phyloP scores from a whole-genome alignment of 2,888 invertebrate species.

The Eulithis prunata region DNA sequence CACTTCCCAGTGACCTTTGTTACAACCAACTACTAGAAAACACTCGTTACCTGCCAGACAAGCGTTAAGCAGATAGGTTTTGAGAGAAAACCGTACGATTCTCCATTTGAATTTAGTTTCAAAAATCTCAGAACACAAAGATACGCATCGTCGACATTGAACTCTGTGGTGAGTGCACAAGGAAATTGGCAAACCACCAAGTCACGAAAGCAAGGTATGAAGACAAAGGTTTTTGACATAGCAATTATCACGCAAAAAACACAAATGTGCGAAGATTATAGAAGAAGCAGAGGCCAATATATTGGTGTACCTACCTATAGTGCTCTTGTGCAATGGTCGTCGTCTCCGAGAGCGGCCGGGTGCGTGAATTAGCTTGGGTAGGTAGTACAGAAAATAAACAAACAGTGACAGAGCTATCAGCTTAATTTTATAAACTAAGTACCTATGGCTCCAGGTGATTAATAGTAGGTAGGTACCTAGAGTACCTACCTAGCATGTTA shows the following conservation, averaged over 20 bases:
- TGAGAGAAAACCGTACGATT: conserved; percentile 38
- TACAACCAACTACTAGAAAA: conserved; percentile 59
- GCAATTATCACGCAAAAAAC: conserved; percentile 37
- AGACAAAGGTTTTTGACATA: conserved; percentile 39
- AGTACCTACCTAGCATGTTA: no score
- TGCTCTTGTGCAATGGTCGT: no score
- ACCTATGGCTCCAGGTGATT: no score
- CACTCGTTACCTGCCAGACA: conserved; percentile 45
- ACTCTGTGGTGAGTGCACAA: conserved; percentile 63
- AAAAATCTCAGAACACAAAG: conserved; percentile 31
- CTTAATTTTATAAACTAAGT: no score
- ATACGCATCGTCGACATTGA: conserved; percentile 63
- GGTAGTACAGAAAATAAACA: no score
- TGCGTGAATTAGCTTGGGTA: no score
- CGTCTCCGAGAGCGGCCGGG: no score
- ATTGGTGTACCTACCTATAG: no score
- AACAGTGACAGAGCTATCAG: no score
- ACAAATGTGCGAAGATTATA: conserved; percentile 34
- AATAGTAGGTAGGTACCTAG: no score
- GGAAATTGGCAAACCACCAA: conserved; percentile 75
- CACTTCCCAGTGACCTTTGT: conserved; percentile 81
- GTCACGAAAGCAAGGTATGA: conserved; percentile 46
- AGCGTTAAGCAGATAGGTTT: conserved; percentile 28
- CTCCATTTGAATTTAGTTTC: conserved; percentile 17
- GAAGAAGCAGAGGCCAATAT: conserved; percentile 47